Evolutionary conservation across 2,888 invertebrate species (phyloP), one percentile per base, ranked within the genome.

Genomic region (Lepidonotus clava): DNA sequence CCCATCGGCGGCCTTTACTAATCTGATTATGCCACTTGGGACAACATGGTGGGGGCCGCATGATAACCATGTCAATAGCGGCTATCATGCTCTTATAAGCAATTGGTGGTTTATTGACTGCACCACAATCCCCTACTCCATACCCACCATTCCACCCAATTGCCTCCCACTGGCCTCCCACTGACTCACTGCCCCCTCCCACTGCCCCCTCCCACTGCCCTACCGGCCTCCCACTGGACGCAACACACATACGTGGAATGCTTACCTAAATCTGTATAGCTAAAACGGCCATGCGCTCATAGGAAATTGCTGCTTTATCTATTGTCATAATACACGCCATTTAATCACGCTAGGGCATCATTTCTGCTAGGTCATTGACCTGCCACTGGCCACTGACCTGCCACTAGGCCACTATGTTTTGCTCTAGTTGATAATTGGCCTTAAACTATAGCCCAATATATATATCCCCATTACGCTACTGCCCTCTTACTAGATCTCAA

Each of bases 61-160:
- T 80, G 46, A 46, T 80, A 80, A 46, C 41, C 8, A 80, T 80
- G 80, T 80, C 80, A 80, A 80, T 80, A 80, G 34, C 28, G 46
- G 46, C 80, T 40, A 80, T 80, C 80, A 80, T 41, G 46, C 80
- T 51, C 41, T 46, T 46, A 80, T 80, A 80, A 80, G 80, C 80
- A 80, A 80, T 80, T 80, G 71, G 36, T 36, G 71, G 36, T 71
- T 71, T 71, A 71, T 71, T 71, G 36, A 38, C 71, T 18, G 71
- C n/a, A n/a, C 34, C 71, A 71, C 71, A 32, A 36, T 71, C 71
- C 71, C 24, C 21, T 21, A n/a, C n/a, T n/a, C n/a, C n/a, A n/a
- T n/a, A 34, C 71, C 71, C 38, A 32, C 38, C 36, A 34, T 36
- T 14, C 18, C 71, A 18, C 71, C 71, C 21, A 8, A 8, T 11